Conservation (phyloP, 1,140 invertebrate species). For the Latrodectus geometricus region DNA sequence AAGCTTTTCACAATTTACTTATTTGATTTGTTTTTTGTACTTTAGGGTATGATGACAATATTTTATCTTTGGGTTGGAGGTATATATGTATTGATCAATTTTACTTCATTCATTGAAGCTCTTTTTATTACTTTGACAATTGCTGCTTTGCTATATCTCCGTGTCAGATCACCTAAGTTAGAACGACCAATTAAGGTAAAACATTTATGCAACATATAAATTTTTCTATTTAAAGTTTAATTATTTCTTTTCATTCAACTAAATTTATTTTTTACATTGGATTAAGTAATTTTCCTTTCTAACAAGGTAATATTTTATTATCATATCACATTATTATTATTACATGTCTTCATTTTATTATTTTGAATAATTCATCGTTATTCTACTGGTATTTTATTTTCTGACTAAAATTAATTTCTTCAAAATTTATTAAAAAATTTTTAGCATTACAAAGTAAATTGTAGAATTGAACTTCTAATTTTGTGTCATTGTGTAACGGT, state of each 20-base stretch:
- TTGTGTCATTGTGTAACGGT: too few relatives aligned
- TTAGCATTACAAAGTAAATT: too few relatives aligned
- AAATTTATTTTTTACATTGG: neutral
- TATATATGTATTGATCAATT: constrained; percentile 92
- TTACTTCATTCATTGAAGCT: constrained; percentile 92
- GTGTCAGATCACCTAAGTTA: constrained; percentile 80
- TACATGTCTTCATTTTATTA: too few relatives aligned
- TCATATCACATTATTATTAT: neutral
- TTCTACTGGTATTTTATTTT: too few relatives aligned
- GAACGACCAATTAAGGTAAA: constrained; percentile 79
- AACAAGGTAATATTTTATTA: neutral
- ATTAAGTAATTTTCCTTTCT: neutral
- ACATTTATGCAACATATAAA: too few relatives aligned
- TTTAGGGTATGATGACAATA: constrained; percentile 78
- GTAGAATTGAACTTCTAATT: too few relatives aligned
- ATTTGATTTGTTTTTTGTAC: constrained; percentile 12
- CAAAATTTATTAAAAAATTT: too few relatives aligned
- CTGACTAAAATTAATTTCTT: too few relatives aligned
- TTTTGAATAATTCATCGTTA: too few relatives aligned
- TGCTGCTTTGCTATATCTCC: constrained; percentile 85
- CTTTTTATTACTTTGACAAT: constrained; percentile 93
- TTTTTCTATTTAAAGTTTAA: too few relatives aligned
- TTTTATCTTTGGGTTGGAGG: constrained; percentile 87
- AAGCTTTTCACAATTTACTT: neutral
- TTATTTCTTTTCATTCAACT: neutral